Percentiles rank a stretch among this genome's conserved stretches.
Conservation (phyloP, 2,797 vertebrate species). For the Myripristis murdjan region DNA sequence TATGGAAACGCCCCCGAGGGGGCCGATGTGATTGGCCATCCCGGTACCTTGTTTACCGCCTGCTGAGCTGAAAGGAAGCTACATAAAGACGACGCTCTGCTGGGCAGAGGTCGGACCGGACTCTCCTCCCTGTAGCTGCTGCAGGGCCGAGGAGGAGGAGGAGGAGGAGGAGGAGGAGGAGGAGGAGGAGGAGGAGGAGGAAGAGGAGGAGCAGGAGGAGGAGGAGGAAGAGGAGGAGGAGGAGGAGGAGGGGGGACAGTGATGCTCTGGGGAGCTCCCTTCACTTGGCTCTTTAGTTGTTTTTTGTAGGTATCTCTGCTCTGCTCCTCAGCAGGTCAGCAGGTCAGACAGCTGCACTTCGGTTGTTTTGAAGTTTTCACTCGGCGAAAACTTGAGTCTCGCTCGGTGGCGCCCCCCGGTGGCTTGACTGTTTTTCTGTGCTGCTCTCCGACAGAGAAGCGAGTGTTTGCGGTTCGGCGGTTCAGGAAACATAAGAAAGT, state of each 20-base stretch:
- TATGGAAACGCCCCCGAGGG: slow-evolving; percentile 84
- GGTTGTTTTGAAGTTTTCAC: too few species aligned
- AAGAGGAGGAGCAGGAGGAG: slow-evolving; percentile 25
- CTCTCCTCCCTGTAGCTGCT: not conserved
- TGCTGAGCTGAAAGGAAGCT: slow-evolving; percentile 6
- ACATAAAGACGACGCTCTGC: slow-evolving; percentile 4
- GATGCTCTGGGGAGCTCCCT: slow-evolving; percentile 89
- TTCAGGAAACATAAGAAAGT: not conserved
- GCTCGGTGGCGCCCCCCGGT: slow-evolving; percentile 16
- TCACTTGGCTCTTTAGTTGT: slow-evolving; percentile 89
- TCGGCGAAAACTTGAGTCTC: not conserved
- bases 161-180: slow-evolving; percentile 7
- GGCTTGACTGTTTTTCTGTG: too few species aligned
- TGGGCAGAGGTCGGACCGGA: not conserved
- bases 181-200: not conserved
- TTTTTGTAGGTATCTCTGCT: slow-evolving; percentile 87
- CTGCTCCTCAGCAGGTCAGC: not conserved
- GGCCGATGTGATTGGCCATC: slow-evolving; percentile 40
- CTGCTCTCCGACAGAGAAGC: too few species aligned
- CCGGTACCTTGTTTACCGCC: slow-evolving; percentile 82
- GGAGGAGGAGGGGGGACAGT: too few species aligned
- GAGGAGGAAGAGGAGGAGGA: slow-evolving; percentile 71
- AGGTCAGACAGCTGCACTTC: too few species aligned
- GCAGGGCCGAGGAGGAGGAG: slow-evolving; percentile 28
- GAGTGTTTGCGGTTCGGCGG: too few species aligned